Conservation (phyloP, 2,797 vertebrate genomes). For the Xyrichtys novacula region DNA sequence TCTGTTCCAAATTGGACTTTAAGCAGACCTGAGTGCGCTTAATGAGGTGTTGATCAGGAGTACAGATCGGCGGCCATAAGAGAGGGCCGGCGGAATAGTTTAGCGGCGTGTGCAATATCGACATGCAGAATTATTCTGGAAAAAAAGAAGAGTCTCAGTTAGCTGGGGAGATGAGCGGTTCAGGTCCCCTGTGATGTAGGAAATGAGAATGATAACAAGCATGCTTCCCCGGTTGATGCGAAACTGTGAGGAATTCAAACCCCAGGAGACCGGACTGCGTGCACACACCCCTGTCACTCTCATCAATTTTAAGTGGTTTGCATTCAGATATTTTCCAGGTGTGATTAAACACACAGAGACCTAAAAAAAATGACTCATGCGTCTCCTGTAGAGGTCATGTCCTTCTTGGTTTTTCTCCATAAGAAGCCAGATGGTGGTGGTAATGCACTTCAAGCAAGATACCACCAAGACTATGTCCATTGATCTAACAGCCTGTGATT, state of each 20-base stretch:
- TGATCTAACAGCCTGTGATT: too few species aligned
- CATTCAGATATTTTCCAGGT: background rate
- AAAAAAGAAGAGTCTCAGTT: slow-evolving; percentile 21
- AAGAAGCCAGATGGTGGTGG: background rate
- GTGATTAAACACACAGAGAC: background rate
- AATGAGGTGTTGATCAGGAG: slow-evolving; percentile 73
- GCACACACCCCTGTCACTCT: background rate
- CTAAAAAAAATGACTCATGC: too few species aligned
- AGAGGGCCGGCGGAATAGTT: slow-evolving; percentile 25
- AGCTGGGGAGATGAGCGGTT: slow-evolving; percentile 38
- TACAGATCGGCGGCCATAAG: slow-evolving; percentile 30
- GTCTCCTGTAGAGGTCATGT: background rate
- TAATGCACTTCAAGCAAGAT: background rate
- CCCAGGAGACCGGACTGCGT: slow-evolving; percentile 12
- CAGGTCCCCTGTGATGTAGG: slow-evolving; percentile 47
- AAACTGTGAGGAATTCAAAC: slow-evolving; percentile 34
- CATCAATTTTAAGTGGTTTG: background rate
- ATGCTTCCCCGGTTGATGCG: slow-evolving; percentile 49
- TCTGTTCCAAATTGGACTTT: slow-evolving; percentile 75
- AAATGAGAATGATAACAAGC: slow-evolving; percentile 54
- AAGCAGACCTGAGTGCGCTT: slow-evolving; percentile 72
- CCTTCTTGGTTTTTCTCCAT: background rate
- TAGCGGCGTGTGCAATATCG: slow-evolving; percentile 49
- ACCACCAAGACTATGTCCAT: too few species aligned
- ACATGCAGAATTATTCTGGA: slow-evolving; percentile 48